Evolutionary conservation across 2,797 vertebrate species (phyloP).

Genomic region (Falco columbarius): DNA sequence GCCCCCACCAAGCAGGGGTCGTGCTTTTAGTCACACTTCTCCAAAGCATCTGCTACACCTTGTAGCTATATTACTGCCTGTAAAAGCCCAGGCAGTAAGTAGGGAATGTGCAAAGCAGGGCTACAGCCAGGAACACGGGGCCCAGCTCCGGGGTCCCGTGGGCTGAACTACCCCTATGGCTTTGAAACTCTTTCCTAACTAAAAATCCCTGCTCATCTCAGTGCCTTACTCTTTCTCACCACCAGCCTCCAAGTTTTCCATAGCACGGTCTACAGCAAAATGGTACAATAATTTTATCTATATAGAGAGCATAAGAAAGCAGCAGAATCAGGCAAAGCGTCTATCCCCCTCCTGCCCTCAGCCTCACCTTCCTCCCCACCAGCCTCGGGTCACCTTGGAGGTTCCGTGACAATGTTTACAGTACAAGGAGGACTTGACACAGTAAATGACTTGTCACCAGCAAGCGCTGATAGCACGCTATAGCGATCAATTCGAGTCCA

Average conservation of each 20-base stretch:
- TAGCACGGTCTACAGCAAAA: not conserved
- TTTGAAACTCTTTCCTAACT: not conserved
- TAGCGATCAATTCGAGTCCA: not conserved
- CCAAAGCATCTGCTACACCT: not conserved
- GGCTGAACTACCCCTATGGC: not conserved
- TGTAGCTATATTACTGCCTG: not conserved
- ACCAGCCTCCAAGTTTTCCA: not conserved
- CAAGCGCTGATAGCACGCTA: rapidly evolving
- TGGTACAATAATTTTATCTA: not conserved
- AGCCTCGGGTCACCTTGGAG: not conserved
- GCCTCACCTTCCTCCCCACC: not conserved
- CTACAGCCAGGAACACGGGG: not conserved
- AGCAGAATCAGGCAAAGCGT: not conserved
- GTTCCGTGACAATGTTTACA: not conserved
- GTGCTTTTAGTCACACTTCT: not conserved
- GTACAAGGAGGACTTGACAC: not conserved
- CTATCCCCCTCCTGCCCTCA: rapidly evolving
- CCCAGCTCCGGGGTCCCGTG: not conserved
- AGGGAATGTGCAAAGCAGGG: rapidly evolving
- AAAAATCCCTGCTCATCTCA: not conserved
- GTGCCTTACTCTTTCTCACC: not conserved
- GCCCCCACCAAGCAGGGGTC: rapidly evolving
- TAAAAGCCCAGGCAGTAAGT: not conserved
- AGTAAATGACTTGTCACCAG: not conserved
- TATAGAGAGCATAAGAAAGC: not conserved